Evolutionary conservation across 1,140 invertebrate species (phyloP).

Genomic region (Ptiloglossa arizonensis): DNA sequence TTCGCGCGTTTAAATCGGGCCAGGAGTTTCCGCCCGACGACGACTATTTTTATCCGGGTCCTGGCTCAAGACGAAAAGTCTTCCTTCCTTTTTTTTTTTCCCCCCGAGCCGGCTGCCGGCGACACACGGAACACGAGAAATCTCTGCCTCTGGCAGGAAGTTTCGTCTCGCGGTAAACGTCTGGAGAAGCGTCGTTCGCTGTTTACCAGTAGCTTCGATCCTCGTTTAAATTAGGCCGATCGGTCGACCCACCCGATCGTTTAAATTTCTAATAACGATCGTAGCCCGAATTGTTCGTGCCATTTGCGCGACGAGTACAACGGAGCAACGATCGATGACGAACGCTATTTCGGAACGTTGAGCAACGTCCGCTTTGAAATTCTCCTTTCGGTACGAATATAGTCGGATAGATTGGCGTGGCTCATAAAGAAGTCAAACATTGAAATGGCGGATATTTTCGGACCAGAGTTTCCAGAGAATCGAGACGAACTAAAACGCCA

Average conservation of each 20-base stretch:
- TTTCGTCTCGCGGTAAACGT: constrained; percentile 30
- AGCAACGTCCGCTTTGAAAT: not conserved
- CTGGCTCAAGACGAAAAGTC: constrained; percentile 3
- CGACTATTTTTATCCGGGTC: constrained; percentile 39
- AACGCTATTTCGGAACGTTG: not conserved
- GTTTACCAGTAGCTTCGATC: constrained; percentile 36
- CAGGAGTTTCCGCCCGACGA: not conserved
- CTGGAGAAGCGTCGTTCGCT: constrained; percentile 21
- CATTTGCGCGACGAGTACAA: not conserved
- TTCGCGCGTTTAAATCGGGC: constrained; percentile 4
- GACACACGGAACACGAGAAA: constrained; percentile 22
- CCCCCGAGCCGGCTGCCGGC: not conserved
- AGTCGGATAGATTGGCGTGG: not conserved
- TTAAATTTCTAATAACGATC: not conserved
- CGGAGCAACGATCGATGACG: not conserved
- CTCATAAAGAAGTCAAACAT: constrained; percentile 3
- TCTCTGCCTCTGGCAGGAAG: constrained; percentile 40
- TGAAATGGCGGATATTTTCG: not conserved
- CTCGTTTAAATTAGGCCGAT: not conserved
- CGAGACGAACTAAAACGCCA: too few relatives aligned
- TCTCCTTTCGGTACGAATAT: too few relatives aligned
- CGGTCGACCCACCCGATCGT: not conserved
- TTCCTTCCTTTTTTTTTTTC: constrained; percentile 10
- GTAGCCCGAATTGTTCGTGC: not conserved
- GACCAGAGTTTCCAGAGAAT: not conserved